Conservation (phyloP, 2,797 vertebrate genomes). For the Petrocephalus sullivani region DNA sequence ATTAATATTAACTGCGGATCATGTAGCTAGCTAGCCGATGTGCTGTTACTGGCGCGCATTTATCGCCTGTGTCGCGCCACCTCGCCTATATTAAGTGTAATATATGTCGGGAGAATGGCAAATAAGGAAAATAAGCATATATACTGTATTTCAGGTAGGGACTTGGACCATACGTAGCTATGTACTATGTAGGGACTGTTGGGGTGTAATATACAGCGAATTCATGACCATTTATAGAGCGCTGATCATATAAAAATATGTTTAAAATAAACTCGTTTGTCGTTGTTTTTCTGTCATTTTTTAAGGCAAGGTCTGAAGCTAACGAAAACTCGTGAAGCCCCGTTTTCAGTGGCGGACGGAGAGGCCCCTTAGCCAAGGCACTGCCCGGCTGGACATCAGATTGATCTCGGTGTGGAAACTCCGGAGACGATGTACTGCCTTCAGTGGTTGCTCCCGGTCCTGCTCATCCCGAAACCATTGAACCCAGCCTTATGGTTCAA, state of each 20-base stretch:
- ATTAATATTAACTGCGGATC: neutral
- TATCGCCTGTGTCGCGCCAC: neutral
- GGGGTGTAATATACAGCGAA: neutral
- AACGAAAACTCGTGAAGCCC: conserved; percentile 29
- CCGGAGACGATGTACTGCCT: conserved; percentile 87
- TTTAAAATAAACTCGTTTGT: neutral
- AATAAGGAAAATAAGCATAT: neutral
- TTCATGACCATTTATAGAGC: no score
- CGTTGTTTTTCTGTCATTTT: neutral
- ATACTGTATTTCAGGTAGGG: neutral
- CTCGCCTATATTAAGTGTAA: neutral
- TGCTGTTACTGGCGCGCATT: neutral
- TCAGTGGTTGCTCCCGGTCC: conserved; percentile 96
- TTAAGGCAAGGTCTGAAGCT: conserved; percentile 51
- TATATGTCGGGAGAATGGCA: neutral
- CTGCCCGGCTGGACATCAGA: conserved; percentile 23
- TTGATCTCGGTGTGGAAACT: conserved; percentile 15
- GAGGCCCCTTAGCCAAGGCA: neutral
- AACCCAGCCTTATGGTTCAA: conserved; percentile 98
- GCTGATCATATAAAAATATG: neutral
- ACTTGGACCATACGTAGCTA: neutral
- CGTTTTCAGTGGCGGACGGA: conserved; percentile 37
- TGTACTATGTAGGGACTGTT: neutral
- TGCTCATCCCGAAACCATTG: conserved; percentile 96
- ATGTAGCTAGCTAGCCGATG: neutral